phyloP scores from a whole-genome alignment of 2,888 invertebrate genomes.

The Zeuzera pyrina region DNA sequence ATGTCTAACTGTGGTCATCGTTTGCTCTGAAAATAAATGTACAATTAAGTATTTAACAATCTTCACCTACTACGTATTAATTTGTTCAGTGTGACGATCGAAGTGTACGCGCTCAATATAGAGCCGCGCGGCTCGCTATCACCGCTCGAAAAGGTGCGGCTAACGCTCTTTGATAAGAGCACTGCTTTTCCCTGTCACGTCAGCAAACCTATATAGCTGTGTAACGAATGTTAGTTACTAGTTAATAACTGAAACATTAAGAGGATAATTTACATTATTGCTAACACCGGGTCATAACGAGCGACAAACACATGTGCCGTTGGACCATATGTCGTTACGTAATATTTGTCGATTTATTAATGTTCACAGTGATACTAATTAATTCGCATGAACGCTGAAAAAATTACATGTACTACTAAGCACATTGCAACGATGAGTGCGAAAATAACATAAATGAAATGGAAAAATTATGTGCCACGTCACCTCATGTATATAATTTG shows the following conservation, averaged over 20 bases:
- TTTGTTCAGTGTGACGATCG: conserved; percentile 49
- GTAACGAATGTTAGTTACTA: conserved; percentile 37
- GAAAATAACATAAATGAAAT: no score
- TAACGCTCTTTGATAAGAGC: conserved; percentile 65
- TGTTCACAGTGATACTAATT: no score
- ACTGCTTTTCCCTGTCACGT: conserved; percentile 59
- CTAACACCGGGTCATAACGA: not conserved
- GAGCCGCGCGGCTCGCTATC: conserved; percentile 53
- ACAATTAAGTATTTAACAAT: not conserved
- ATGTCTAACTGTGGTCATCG: not conserved
- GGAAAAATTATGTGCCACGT: no score
- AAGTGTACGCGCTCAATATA: conserved; percentile 40
- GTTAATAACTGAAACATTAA: conserved; percentile 27
- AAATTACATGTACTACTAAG: no score
- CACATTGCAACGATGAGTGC: no score
- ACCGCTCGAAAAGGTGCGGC: conserved; percentile 65
- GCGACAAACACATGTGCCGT: conserved; percentile 42
- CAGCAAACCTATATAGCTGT: conserved; percentile 44
- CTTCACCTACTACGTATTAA: conserved; percentile 23
- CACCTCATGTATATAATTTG: no score
- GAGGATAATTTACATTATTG: conserved; percentile 29
- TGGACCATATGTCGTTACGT: conserved; percentile 59
- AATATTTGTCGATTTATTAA: conserved; percentile 31
- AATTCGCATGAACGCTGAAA: no score
- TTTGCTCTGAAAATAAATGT: conserved; percentile 6